Evolutionary conservation across 1,140 invertebrate species (phyloP).

Genomic region (Aphaenogaster rudis): DNA sequence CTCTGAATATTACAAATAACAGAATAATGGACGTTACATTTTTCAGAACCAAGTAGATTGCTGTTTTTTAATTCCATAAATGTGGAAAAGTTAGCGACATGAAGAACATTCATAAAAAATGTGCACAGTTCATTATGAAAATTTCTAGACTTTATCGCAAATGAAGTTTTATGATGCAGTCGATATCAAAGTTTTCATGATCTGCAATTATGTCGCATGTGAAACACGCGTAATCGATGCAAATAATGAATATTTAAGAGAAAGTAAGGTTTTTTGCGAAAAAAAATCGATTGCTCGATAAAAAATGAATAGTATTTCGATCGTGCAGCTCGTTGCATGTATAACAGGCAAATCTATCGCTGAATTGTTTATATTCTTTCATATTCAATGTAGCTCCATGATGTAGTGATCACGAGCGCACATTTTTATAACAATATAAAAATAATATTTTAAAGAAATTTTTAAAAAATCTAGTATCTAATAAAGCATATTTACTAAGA

Average conservation of each 20-base stretch:
- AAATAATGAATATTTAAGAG: constrained; percentile 36
- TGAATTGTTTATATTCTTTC: neutral
- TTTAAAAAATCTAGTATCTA: neutral
- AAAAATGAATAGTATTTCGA: constrained; percentile 31
- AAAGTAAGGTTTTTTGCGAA: neutral
- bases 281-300: neutral
- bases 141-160: constrained; percentile 2
- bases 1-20: neutral
- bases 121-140: neutral
- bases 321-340: neutral
- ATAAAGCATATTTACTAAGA: neutral
- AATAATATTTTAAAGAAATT: neutral
- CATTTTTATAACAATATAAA: neutral
- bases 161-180: neutral
- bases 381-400: neutral
- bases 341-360: neutral
- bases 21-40: neutral
- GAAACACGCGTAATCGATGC: neutral
- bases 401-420: neutral
- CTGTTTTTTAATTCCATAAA: constrained; percentile 23
- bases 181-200: neutral
- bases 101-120: neutral
- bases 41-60: neutral
- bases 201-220: neutral
- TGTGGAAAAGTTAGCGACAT: neutral